phyloP scores from a whole-genome alignment of 2,888 invertebrate species.

The Drosophila neonasuta region DNA sequence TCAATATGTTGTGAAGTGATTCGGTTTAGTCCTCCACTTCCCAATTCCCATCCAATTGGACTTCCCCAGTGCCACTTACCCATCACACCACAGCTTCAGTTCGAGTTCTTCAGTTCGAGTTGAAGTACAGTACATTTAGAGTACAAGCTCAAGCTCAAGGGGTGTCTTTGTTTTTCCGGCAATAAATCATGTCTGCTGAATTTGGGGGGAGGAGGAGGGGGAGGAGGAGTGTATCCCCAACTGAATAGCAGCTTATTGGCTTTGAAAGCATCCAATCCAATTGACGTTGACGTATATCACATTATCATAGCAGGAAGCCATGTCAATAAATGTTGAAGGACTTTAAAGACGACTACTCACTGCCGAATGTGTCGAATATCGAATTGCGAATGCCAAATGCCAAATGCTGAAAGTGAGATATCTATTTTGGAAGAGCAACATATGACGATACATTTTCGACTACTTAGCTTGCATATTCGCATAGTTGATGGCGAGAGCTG shows the following conservation, averaged over 20 bases:
- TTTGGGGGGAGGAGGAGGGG: slow-evolving; percentile 1
- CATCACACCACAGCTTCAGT: slow-evolving; percentile 22
- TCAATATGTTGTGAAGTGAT: slow-evolving; percentile 36
- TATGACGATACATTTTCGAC: neutral
- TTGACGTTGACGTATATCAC: slow-evolving; percentile 77
- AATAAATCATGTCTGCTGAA: slow-evolving; percentile 65
- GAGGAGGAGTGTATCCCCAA: slow-evolving; percentile 55
- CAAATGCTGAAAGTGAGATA: slow-evolving; percentile 21
- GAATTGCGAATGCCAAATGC: slow-evolving; percentile 9
- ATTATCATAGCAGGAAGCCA: slow-evolving; percentile 73
- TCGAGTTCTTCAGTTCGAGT: slow-evolving; percentile 50
- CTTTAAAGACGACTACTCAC: slow-evolving; percentile 55
- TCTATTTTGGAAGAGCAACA: slow-evolving; percentile 11
- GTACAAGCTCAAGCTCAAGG: slow-evolving; percentile 38
- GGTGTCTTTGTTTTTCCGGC: slow-evolving; percentile 69
- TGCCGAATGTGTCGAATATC: neutral
- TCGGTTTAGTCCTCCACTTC: slow-evolving; percentile 42
- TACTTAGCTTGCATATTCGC: slow-evolving; percentile 23
- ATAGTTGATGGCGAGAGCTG: slow-evolving; percentile 10
- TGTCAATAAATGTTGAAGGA: slow-evolving; percentile 65
- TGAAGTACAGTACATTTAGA: slow-evolving; percentile 56
- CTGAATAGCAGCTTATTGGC: slow-evolving; percentile 74
- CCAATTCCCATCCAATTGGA: neutral
- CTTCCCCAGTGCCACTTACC: neutral
- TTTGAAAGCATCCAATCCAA: slow-evolving; percentile 74